Percentiles rank a stretch among this genome's conserved stretches.
Conservation (phyloP, 1,140 invertebrate genomes). For the Marisa cornuarietis region DNA sequence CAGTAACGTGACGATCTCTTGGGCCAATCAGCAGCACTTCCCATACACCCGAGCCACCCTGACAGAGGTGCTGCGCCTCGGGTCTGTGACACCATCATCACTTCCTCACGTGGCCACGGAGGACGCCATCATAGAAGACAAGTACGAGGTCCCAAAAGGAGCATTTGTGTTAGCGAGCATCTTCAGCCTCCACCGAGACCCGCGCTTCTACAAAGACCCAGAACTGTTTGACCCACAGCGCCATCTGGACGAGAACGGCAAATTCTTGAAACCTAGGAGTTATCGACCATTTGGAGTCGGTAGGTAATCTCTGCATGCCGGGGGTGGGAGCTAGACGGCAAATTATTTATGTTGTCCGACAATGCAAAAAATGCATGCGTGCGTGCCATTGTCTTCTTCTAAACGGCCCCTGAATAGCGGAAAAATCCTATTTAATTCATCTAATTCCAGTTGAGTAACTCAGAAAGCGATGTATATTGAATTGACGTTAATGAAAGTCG, state of each 20-base stretch:
- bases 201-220: slow-evolving; percentile 38
- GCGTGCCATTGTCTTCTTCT: too few species aligned
- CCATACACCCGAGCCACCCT: slow-evolving; percentile 30
- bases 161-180: slow-evolving; percentile 71
- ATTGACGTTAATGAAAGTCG: too few species aligned
- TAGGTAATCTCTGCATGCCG: slow-evolving; percentile 8
- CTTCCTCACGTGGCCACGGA: slow-evolving; percentile 35
- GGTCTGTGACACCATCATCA: slow-evolving; percentile 27
- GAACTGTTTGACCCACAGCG: slow-evolving; percentile 33
- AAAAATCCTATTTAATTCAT: too few species aligned
- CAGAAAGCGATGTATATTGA: too few species aligned
- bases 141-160: slow-evolving; percentile 30
- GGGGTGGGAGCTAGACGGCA: background rate
- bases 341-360: background rate
- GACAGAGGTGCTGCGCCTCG: slow-evolving; percentile 31
- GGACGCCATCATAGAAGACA: slow-evolving; percentile 27
- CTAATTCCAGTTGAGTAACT: too few species aligned
- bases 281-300: slow-evolving; percentile 36
- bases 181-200: slow-evolving; percentile 73
- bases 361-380: too few species aligned
- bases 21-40: slow-evolving; percentile 25
- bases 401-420: too few species aligned
- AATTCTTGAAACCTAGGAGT: slow-evolving; percentile 15
- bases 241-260: slow-evolving; percentile 22
- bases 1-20: slow-evolving; percentile 3